phyloP scores from a whole-genome alignment of 2,888 invertebrate genomes.

The Meiosimyza platycephala region DNA sequence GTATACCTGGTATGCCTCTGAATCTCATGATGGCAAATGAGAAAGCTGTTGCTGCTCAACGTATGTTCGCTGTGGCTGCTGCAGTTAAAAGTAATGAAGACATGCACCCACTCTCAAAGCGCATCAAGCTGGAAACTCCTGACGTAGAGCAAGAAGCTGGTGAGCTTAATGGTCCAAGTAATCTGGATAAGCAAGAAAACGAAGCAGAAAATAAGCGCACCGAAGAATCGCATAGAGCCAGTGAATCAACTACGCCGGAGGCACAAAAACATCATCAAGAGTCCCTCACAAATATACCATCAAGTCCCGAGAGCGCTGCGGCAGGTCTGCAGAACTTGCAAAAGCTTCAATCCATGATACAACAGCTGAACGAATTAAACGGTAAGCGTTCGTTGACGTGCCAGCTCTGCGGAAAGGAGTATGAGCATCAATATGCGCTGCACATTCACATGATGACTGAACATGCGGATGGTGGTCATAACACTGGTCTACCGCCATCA shows the following conservation, averaged over 20 bases:
- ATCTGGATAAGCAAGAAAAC: conserved; percentile 47
- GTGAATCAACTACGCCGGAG: conserved; percentile 43
- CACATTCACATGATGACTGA: conserved; percentile 67
- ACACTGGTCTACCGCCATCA: conserved; percentile 42
- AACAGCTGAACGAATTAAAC: conserved; percentile 85
- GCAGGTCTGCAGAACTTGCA: conserved; percentile 89
- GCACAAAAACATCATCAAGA: conserved; percentile 47
- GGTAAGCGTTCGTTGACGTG: conserved; percentile 72
- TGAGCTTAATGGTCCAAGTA: conserved; percentile 40
- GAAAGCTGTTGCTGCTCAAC: conserved; percentile 47
- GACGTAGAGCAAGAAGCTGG: conserved; percentile 43
- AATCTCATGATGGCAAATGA: conserved; percentile 75
- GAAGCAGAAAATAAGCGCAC: conserved; percentile 38
- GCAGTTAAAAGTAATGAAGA: conserved; percentile 36
- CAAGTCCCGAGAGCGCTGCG: conserved; percentile 70
- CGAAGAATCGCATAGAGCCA: conserved; percentile 32
- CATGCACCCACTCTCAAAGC: conserved; percentile 51
- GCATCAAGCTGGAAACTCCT: conserved; percentile 58
- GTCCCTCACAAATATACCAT: conserved; percentile 31
- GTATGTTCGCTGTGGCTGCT: conserved; percentile 49
- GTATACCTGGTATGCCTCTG: conserved; percentile 74
- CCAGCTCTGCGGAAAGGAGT: conserved; percentile 77
- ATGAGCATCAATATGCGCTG: conserved; percentile 78
- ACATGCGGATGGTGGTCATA: conserved; percentile 51
- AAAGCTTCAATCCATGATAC: conserved; percentile 90